Base-by-base conservation (phyloP, 2,888 invertebrate species). In the Cybosia mesomella region DNA sequence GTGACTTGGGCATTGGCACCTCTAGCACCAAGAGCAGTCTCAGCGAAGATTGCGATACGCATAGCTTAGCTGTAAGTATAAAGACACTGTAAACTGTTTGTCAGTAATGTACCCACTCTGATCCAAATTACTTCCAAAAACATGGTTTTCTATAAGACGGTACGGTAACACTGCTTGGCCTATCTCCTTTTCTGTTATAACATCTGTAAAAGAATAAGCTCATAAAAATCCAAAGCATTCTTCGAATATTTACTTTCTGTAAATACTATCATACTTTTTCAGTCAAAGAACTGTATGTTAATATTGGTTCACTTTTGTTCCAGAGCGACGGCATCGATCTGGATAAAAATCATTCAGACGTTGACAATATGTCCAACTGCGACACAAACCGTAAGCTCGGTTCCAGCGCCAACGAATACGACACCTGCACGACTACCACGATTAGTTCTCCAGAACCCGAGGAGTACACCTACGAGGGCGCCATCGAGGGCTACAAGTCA, bases 391-490 rank as follows among this genome's bases (percentile, higher is more conserved):
- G 89, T 89, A 96, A 90, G 82, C 86, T 93, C 60, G 94, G 93
- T 81, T 95, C 95, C 69, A 95, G 95, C 77, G 93, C 94, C 75
- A 95, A 95, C 85, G 96, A 96, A 89, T 97, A 97, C 92, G 97
- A 97, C 84, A 96, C 96, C 53, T 96, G 96, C 78, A 97, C 96
- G 81, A 96, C 96, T 67, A 96, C 96, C 78, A 96, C 96, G 58
- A 96, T 96, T 78, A 96, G 96, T 86, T 96, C 97, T 58, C 96
- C 97, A 1, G 96, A 97, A 89, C 96, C 96, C 43, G 96, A 97
- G 83, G 98, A 98, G 88, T 98, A 98, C 90, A 98, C 98, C 0
- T 98, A 98, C 89, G 98, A 98, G 90, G 97, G 97, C 81, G 98
- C 98, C 81, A 98, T 98, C 81, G 97, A 98, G 86, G 97, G 97